These are phyloP conservation scores for Drosophila nigromelanica DNA, from an alignment of 1,140 invertebrate genomes.

Conservation along the genomic window DNA sequence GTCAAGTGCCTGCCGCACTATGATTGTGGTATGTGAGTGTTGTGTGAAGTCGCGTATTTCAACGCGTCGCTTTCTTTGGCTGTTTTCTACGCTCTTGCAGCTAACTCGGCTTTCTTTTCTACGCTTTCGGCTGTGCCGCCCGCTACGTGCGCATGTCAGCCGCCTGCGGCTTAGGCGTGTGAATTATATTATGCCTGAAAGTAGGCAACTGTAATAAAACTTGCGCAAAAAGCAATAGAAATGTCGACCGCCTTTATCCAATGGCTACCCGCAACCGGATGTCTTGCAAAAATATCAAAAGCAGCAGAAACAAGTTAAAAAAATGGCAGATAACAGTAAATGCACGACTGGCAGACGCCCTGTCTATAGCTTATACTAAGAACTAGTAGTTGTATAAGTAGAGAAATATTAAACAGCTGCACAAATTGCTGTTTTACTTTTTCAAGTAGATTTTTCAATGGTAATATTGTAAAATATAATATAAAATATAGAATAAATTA, in stretches of 20 bases:
- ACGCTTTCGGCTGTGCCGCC: background rate
- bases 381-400: no score
- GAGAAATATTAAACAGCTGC: no score
- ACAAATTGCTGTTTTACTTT: no score
- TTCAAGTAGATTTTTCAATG: no score
- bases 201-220: conserved; percentile 78
- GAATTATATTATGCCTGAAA: conserved; percentile 79
- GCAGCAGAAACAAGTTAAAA: background rate
- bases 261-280: conserved; percentile 43
- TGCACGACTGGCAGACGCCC: background rate
- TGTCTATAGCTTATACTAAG: no score
- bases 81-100: conserved; percentile 6
- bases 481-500: no score
- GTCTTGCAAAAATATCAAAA: conserved; percentile 52
- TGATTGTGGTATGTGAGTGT: background rate
- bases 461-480: no score
- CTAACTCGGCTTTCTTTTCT: background rate
- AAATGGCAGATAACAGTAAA: background rate
- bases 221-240: conserved; percentile 66
- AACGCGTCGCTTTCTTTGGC: conserved; percentile 42
- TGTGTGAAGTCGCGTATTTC: conserved; percentile 69
- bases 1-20: conserved; percentile 54
- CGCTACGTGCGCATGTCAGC: conserved; percentile 76
- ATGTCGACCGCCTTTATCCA: conserved; percentile 14
- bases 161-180: conserved; percentile 77